Evolutionary conservation across 1,140 invertebrate species (phyloP).

Genomic region (Monomorium pharaonis): DNA sequence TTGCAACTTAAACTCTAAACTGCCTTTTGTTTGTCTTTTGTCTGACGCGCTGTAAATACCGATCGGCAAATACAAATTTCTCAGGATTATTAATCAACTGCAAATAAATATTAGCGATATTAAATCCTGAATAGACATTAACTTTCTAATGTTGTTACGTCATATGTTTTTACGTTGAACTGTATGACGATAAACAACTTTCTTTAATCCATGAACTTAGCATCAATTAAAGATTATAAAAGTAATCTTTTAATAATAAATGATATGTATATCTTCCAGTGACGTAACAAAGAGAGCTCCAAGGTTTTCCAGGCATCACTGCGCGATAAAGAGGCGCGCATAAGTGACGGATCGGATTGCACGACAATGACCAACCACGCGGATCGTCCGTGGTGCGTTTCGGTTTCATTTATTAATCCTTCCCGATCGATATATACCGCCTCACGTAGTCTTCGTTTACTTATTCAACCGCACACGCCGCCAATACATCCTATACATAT

Average conservation of each 20-base stretch:
- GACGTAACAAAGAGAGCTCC: background rate
- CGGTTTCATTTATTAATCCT: constrained; percentile 33
- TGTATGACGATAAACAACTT: background rate
- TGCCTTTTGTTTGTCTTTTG: background rate
- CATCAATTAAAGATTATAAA: background rate
- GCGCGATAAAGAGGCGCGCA: background rate
- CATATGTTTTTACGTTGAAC: background rate
- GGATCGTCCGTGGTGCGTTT: background rate
- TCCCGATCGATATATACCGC: constrained; percentile 4
- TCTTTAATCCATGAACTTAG: background rate
- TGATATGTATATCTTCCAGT: background rate
- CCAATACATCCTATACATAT: background rate
- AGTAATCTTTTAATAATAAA: background rate
- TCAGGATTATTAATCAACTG: background rate
- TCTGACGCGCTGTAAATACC: background rate
- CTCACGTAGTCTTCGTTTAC: background rate
- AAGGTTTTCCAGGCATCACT: background rate
- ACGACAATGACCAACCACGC: background rate
- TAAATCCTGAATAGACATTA: background rate
- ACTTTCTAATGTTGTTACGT: background rate
- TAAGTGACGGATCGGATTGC: constrained; percentile 3
- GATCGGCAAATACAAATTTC: background rate
- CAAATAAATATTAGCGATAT: background rate
- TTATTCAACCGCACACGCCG: constrained; percentile 2
- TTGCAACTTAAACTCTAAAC: background rate